A percentile compares a stretch with the other conserved stretches of the same genome.
Conservation (phyloP, 2,113 vertebrate species). For the Ranitomeya imitator region DNA sequence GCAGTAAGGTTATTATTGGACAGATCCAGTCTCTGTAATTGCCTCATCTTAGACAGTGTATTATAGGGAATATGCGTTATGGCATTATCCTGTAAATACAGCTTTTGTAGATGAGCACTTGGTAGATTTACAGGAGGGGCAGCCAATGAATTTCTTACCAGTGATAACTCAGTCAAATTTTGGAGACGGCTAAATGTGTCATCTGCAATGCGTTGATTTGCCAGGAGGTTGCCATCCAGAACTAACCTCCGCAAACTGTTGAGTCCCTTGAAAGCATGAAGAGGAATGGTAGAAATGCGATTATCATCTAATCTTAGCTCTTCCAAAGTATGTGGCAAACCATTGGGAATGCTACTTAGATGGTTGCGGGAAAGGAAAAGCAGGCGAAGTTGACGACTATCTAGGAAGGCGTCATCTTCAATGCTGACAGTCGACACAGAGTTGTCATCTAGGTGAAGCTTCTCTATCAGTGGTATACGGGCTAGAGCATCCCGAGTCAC, state of each 20-base stretch:
- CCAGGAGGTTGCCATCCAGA: constrained; percentile 91
- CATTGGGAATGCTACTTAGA: constrained; percentile 90
- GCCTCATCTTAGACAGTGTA: constrained; percentile 81
- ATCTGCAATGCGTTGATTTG: constrained; percentile 92
- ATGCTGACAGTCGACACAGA: constrained; percentile 94
- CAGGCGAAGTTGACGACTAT: constrained; percentile 80
- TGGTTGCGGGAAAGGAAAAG: constrained; percentile 93
- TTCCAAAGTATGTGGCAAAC: constrained; percentile 86
- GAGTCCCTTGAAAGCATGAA: constrained; percentile 89
- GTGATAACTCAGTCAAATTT: constrained; percentile 89
- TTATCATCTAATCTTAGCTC: constrained; percentile 93
- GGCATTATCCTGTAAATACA: constrained; percentile 91
- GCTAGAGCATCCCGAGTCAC: constrained; percentile 81
- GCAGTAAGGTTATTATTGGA: constrained; percentile 95
- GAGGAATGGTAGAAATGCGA: constrained; percentile 92
- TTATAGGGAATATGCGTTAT: constrained; percentile 87
- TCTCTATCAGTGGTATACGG: constrained; percentile 86
- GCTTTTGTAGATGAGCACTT: constrained; percentile 78
- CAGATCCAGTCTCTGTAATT: constrained; percentile 84
- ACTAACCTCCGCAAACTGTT: constrained; percentile 84
- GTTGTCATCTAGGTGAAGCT: constrained; percentile 92
- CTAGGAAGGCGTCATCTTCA: constrained; percentile 90
- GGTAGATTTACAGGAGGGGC: constrained; percentile 88
- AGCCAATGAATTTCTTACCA: constrained; percentile 89
- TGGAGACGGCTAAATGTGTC: constrained; percentile 90